A percentile compares a stretch with the other conserved stretches of the same genome.
Conservation (phyloP, 2,888 invertebrate species). For the Tetanocera ferruginea region DNA sequence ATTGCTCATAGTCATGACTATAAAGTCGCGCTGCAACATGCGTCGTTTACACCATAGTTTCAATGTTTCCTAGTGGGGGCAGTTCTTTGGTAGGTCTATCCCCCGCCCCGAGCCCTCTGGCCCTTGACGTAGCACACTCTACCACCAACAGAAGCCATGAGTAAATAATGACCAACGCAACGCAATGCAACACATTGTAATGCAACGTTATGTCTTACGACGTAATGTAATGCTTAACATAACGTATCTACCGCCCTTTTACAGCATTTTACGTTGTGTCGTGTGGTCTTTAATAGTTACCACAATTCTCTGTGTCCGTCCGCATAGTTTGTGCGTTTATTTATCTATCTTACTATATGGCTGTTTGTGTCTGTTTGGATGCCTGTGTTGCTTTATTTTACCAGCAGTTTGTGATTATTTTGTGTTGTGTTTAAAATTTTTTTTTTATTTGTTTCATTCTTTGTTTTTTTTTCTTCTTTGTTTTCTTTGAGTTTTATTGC, state of each 20-base stretch:
- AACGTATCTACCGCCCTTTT: neutral
- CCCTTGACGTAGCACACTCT: neutral
- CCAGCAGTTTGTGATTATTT: neutral
- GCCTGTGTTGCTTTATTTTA: neutral
- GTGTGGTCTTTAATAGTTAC: neutral
- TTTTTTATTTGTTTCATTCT: neutral
- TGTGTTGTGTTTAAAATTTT: neutral
- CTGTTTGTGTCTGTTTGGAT: conserved; percentile 3
- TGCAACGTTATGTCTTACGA: neutral
- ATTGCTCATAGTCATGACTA: neutral
- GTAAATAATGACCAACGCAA: conserved; percentile 32
- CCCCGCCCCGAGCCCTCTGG: too few relatives aligned
- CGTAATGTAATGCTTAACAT: neutral
- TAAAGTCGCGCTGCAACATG: conserved; percentile 18
- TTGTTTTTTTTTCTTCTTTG: neutral
- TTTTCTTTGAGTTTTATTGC: neutral
- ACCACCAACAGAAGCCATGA: neutral
- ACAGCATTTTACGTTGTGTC: conserved; percentile 14
- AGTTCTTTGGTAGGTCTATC: neutral
- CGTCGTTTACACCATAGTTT: neutral
- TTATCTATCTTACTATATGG: neutral
- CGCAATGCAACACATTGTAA: conserved; percentile 13
- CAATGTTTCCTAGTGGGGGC: too few relatives aligned
- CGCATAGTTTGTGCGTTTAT: neutral
- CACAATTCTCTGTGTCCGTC: neutral